A percentile compares a stretch with the other conserved stretches of the same genome.
These are phyloP conservation scores for Gambusia affinis DNA, from an alignment of 2,113 vertebrate genomes.

Conservation along the genomic window DNA sequence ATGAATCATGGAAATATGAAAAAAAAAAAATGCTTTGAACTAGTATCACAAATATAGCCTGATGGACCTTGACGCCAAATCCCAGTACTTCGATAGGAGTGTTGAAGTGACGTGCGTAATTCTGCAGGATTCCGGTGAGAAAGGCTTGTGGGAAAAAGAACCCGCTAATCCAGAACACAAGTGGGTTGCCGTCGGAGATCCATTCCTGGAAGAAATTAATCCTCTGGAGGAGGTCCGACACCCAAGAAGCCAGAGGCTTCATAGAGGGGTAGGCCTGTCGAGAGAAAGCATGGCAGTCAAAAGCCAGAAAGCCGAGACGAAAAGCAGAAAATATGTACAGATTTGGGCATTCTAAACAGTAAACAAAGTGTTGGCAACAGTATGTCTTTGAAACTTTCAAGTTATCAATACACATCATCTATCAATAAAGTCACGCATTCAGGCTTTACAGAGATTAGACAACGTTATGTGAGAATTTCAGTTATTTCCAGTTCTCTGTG, in stretches of 20 bases:
- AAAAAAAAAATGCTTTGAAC: not conserved
- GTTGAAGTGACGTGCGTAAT: slow-evolving; percentile 84
- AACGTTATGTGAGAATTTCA: not conserved
- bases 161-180: slow-evolving; percentile 92
- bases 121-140: slow-evolving; percentile 91
- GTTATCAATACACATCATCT: not conserved
- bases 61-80: slow-evolving; percentile 86
- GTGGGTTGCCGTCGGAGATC: slow-evolving; percentile 84
- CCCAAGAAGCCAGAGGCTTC: slow-evolving; percentile 91
- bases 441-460: not conserved
- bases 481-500: not conserved
- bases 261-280: slow-evolving; percentile 87
- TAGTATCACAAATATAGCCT: not conserved
- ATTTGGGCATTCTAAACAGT: not conserved
- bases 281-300: not conserved
- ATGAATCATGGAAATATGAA: not conserved
- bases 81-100: slow-evolving; percentile 88
- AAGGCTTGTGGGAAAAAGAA: slow-evolving; percentile 95
- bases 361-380: not conserved
- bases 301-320: slow-evolving; percentile 2
- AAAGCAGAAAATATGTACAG: not conserved
- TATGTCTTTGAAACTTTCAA: not conserved
- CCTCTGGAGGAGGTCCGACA: slow-evolving; percentile 86
- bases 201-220: slow-evolving; percentile 84
- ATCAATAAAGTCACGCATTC: not conserved